Evolutionary conservation across 1,140 invertebrate genomes (phyloP).

Genomic region (Elysia chlorotica): DNA sequence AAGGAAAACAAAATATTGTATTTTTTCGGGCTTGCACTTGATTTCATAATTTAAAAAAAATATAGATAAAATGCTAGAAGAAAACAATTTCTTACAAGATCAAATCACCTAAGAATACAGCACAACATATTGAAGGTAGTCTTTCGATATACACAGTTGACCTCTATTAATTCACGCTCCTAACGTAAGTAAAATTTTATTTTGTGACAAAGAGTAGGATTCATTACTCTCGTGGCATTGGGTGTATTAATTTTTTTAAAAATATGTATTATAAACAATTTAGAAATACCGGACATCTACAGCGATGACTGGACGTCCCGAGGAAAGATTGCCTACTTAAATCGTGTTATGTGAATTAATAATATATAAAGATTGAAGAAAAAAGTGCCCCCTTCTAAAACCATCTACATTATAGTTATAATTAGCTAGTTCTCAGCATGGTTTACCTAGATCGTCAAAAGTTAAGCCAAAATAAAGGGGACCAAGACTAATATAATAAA

Average conservation of each 20-base stretch:
- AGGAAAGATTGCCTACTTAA: not conserved
- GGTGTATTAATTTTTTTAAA: too few species aligned
- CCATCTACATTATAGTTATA: too few species aligned
- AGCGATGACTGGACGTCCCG: not conserved
- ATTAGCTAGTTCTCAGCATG: too few species aligned
- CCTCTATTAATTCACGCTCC: not conserved
- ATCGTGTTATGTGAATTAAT: not conserved
- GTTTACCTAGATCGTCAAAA: too few species aligned
- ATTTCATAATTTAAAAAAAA: not conserved
- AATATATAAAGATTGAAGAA: too few species aligned
- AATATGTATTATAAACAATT: not conserved
- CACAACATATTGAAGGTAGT: too few species aligned
- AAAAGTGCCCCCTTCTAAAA: too few species aligned
- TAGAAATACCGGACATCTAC: not conserved
- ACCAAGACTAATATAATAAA: too few species aligned
- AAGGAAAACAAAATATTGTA: not conserved
- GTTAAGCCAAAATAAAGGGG: too few species aligned
- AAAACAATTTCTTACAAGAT: not conserved
- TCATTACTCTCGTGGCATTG: not conserved
- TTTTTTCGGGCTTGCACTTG: not conserved
- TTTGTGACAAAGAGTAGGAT: not conserved
- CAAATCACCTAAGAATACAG: not conserved
- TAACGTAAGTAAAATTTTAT: not conserved
- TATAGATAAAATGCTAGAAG: not conserved
- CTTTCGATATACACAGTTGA: too few species aligned